These are phyloP conservation scores for Semaprochilodus insignis DNA, from an alignment of 2,797 vertebrate species.

Conservation along the genomic window DNA sequence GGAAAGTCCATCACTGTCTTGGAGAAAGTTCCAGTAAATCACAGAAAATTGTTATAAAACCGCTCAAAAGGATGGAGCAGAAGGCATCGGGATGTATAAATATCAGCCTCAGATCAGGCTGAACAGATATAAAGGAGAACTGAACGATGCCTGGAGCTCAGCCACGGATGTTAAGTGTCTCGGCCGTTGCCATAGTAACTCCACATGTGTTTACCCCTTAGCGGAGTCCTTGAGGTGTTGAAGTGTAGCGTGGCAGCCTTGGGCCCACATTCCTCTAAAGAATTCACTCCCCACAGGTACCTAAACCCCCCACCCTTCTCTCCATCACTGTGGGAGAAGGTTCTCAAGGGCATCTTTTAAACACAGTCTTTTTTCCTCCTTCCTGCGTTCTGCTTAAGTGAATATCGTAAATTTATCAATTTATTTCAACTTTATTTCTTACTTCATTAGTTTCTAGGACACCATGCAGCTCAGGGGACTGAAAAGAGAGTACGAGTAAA, in stretches of 20 bases:
- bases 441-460: constrained; percentile 81
- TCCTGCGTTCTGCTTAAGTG: constrained; percentile 56
- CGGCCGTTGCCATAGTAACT: constrained; percentile 50
- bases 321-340: constrained; percentile 30
- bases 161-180: constrained; percentile 1
- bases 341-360: constrained; percentile 73
- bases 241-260: constrained; percentile 18
- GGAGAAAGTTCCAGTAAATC: background rate
- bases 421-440: constrained; percentile 80
- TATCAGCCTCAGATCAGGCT: background rate
- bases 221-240: constrained; percentile 18
- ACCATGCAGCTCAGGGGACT: constrained; percentile 50
- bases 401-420: constrained; percentile 75
- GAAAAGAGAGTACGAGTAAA: constrained; percentile 68
- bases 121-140: background rate
- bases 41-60: background rate
- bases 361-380: constrained; percentile 63
- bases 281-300: background rate
- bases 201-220: constrained; percentile 10
- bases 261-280: constrained; percentile 18
- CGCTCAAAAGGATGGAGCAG: background rate
- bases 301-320: background rate
- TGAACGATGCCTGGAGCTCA: background rate
- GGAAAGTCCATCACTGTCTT: background rate
- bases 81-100: background rate